Base-by-base conservation (phyloP, 2,888 invertebrate species). In the Neuroscelio doddi region DNA sequence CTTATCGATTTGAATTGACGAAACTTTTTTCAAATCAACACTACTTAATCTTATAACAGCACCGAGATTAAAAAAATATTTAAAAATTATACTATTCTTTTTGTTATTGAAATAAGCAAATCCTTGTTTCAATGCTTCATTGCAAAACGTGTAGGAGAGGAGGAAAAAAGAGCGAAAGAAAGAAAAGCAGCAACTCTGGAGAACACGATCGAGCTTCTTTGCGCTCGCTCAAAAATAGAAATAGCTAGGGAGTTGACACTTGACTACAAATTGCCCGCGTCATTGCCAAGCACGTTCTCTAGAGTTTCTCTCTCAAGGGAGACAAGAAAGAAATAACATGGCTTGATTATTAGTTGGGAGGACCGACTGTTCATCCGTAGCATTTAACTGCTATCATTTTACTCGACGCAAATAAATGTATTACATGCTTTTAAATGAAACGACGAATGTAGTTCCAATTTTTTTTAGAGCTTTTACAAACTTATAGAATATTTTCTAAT, bases 231-330 rank as follows among this genome's bases (percentile, higher is more conserved):
- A 72, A 80, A 82, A 82, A 82, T 82, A 82, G 82, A 81, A 82
- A 79, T 79, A 72, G 78, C 78, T 75, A 63, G 72, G 67, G 62
- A 62, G 76, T 78, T 81, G 82, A 83, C 83, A 82, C 78, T 79
- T 74, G 69, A 76, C 80, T 83, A 83, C 83, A 83, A 83, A 83
- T 83, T 83, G 81, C 74, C 78, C 81, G 77, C 78, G 79, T 82
- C 82, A 82, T 82, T 81, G 78, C 78, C 56, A 62, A 63, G 55
- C 64, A 51, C 53, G 58, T 62, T 67, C 57, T 47, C 59, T 16
- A 26, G 29, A 32, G 52, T 46, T 57, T 44, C 64, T 53, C 58
- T 59, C 59, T 49, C 45, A 36, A 45, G 58, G 30, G 39, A 53
- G 51, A 56, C 63, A 36, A 63, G 63, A 63, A 64, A 58, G 64